Base-by-base conservation (phyloP, 2,113 vertebrate genomes). In the Cyanoderma ruficeps region DNA sequence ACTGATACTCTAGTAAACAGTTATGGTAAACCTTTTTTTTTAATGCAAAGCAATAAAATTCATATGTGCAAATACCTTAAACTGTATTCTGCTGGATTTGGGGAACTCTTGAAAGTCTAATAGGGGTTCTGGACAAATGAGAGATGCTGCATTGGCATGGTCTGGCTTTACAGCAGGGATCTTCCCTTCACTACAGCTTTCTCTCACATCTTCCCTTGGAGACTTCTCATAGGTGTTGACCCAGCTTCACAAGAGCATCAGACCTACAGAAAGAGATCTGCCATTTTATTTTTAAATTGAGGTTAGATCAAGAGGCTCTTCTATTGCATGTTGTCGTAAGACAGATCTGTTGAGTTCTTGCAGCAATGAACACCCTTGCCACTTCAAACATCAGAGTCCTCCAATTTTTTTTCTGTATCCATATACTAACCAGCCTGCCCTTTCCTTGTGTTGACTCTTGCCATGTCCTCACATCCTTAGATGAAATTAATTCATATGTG, bases 11-110 rank as follows among this genome's bases (percentile, higher is more conserved):
- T 60, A 13, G 21, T 9, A 68, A 76, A 75, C 2, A 1, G 7
- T n/a, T 69, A 59, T 0, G 1, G 35, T 37, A 79, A 90, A 56
- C 25, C 0, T 3, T 13, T 55, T 55, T 50, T 50, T 70, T 31
- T 6, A 9, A 55, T 49, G 25, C 3, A 90, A 63, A 83, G 4
- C 21, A 56, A 37, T 69, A 69, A 27, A 42, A n/a, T 35, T 76
- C 5, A 13, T 55, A 23, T 55, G 35, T 41, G 13, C 0, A 84
- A 59, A 33, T n/a, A 74, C 3, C 6, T 77, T 35, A 17, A 27
- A 65, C 49, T 67, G 9, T 31, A 64, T 11, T 78, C 19, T 89
- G 14, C 30, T 52, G 47, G 9, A 11, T 71, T 70, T 87, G 15
- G 11, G 18, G 21, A 87, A 44, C 35, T 55, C 13, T 70, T 61